Evolutionary conservation across 2,888 invertebrate species (phyloP).

Genomic region (Calameuta idolon): DNA sequence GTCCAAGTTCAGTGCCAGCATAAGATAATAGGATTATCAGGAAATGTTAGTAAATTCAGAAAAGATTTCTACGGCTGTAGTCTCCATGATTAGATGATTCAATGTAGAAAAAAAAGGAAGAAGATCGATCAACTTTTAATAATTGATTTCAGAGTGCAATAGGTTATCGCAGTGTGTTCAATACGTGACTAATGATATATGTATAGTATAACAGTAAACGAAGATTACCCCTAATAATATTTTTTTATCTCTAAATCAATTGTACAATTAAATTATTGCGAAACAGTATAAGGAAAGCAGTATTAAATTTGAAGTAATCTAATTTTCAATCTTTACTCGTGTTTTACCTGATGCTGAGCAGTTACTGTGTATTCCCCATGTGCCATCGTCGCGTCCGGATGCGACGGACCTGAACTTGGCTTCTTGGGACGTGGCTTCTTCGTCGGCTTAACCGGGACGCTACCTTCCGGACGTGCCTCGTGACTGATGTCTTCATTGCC

Average conservation of each 20-base stretch:
- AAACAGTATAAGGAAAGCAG: constrained; percentile 6
- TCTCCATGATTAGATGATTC: neutral
- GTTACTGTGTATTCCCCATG: constrained; percentile 60
- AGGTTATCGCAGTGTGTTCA: neutral
- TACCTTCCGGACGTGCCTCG: constrained; percentile 51
- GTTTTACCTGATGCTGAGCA: constrained; percentile 57
- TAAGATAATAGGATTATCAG: neutral
- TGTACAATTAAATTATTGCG: neutral
- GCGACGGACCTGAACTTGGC: constrained; percentile 49
- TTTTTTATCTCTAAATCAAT: neutral
- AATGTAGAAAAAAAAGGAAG: neutral
- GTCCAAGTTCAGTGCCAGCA: neutral
- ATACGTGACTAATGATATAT: neutral
- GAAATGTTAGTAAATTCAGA: neutral
- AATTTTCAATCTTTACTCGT: constrained; percentile 16
- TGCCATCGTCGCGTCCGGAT: constrained; percentile 53
- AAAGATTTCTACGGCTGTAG: neutral
- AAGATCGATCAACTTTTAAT: too few species aligned
- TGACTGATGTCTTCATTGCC: constrained; percentile 58
- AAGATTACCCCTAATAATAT: neutral
- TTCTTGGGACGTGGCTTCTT: constrained; percentile 30
- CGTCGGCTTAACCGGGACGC: constrained; percentile 48
- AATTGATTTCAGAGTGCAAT: neutral
- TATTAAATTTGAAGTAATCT: constrained; percentile 19
- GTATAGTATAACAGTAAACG: neutral